Evolutionary conservation across 2,113 vertebrate genomes (phyloP), one percentile per base, ranked within the genome.

Genomic region (Pygoscelis antarcticus): DNA sequence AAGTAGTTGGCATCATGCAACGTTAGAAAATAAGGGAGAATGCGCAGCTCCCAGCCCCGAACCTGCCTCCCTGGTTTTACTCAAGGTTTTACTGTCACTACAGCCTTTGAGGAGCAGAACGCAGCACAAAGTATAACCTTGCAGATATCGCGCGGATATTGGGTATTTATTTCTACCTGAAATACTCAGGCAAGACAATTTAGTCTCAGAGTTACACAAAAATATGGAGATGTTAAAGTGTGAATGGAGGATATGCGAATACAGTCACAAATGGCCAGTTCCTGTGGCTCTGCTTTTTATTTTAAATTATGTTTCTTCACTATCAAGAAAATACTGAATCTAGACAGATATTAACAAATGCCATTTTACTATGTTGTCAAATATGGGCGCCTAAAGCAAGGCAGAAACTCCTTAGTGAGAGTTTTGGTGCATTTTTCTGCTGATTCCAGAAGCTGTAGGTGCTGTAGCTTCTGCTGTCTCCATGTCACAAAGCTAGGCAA

Each of bases 401-500:
- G 69, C 91, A 86, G 61, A 92, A 74, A 89, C 61, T 96, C 21
- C 19, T 85, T 91, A 96, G 66, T 36, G 94, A 86, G 90, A 94
- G 81, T n/a, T 92, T 46, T 19, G 61, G 84, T 82, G 92, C 66
- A 42, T 89, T 90, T 93, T 91, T 93, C 34, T 91, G 65, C 83
- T 93, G 87, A 95, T 96, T 96, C 83, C 85, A 84, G 84, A 84
- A 94, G 68, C 62, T 92, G 65, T 75, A 81, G 85, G 66, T 55
- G 89, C 47, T 69, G 84, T 58, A 78, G 83, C 77, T 93, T 88
- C 88, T 90, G 68, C 84, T 97, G 90, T 51, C 82, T 94, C 87
- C 95, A 79, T 81, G 88, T 84, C 93, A 96, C 93, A 97, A 96
- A 96, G 92, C 61, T 86, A 97, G 66, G 52, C 89, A 96, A 70